Evolutionary conservation across 2,797 vertebrate species (phyloP), one percentile per base, ranked within the genome.

Genomic region (Bothrops alternatus): DNA sequence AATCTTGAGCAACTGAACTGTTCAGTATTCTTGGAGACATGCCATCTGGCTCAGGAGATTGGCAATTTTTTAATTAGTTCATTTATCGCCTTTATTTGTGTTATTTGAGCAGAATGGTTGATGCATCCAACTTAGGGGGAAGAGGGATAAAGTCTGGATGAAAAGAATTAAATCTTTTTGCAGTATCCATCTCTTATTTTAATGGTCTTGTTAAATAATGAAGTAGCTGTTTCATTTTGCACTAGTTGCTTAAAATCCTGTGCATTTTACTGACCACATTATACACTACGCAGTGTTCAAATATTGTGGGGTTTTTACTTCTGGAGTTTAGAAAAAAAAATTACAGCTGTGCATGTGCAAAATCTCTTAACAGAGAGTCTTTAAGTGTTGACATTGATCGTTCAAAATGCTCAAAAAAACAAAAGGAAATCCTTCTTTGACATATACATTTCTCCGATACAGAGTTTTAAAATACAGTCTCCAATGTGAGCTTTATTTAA

Each of bases 1-100:
- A 86, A 93, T 69, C 90, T 86, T 93, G 61, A 90, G 92, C 16
- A 89, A 90, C 7, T 56, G 11, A 88, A 42, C 89, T 91, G 69
- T 91, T 91, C 61, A 26, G n/a, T 53, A 69, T 53, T 69, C n/a
- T 56, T 61, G 65, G 86, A 37, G 57, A 69, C 56, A 87, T 91
- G 32, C 28, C 78, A 87, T 37, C 78, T 55, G 90, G 82, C 47
- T 87, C n/a, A 10, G 47, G 23, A 65, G 53, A 65, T 23, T 91
- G 65, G n/a, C 55, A 87, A 91, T 69, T 69, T 69, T 6, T 87
- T 69, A 91, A 91, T 87, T 91, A 90, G 37, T 53, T 87, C 60
- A 13, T 91, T 91, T 91, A 53, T 65, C 4, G n/a, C 58, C 47
- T 63, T 50, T 91, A 23, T 86, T 91, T 50, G 60, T 8, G 47